Conservation (phyloP, 2,113 vertebrate genomes). For the Saguinus imperator region DNA sequence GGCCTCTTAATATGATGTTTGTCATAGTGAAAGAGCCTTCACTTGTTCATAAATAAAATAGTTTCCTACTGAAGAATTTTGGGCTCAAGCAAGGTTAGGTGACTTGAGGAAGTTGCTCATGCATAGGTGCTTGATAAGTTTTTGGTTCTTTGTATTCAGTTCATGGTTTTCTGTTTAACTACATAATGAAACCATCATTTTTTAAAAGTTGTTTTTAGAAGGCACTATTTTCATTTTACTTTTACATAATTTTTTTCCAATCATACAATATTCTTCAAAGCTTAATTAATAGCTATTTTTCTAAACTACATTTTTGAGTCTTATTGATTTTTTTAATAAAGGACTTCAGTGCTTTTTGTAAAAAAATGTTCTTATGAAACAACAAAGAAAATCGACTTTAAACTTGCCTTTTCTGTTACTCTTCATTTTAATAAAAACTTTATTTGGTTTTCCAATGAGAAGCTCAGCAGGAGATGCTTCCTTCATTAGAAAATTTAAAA, state of each 20-base stretch:
- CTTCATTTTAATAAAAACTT: conserved; percentile 83
- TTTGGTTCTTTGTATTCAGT: background rate
- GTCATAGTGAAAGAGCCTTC: background rate
- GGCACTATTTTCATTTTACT: background rate
- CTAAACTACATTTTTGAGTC: conserved; percentile 73
- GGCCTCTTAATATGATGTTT: background rate
- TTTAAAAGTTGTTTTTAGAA: conserved; percentile 36
- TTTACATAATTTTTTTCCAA: conserved; percentile 33
- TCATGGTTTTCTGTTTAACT: background rate
- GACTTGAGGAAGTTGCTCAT: background rate
- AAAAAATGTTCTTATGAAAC: conserved; percentile 74
- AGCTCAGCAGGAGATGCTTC: conserved; percentile 72
- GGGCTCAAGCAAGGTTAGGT: background rate
- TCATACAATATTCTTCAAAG: conserved; percentile 55
- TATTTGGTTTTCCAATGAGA: conserved; percentile 79
- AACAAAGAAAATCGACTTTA: conserved; percentile 73
- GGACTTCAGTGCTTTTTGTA: conserved; percentile 73
- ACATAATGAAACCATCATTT: background rate
- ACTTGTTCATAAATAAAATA: background rate
- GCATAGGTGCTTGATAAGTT: background rate
- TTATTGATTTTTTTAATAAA: conserved; percentile 83
- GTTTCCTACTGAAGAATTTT: background rate
- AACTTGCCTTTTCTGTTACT: conserved; percentile 75
- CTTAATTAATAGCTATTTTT: conserved; percentile 53
- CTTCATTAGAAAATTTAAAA: conserved; percentile 77